Percentiles rank a stretch among this genome's conserved stretches.
Conservation (phyloP, 2,113 vertebrate species). For the Dasyurus viverrinus region DNA sequence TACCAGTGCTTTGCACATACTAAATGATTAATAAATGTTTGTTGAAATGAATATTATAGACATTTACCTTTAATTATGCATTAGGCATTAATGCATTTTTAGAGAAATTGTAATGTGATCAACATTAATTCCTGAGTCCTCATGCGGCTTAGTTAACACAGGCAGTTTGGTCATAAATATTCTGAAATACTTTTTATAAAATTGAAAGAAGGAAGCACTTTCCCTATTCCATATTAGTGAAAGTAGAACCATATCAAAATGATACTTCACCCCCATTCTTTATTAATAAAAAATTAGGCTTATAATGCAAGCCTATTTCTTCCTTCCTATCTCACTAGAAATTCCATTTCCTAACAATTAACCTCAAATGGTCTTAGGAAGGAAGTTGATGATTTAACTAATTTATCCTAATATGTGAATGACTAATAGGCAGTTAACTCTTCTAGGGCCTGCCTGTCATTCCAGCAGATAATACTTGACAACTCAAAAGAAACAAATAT, state of each 20-base stretch:
- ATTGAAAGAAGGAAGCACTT: background rate
- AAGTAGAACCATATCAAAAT: background rate
- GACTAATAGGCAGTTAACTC: background rate
- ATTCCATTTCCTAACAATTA: background rate
- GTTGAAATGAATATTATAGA: background rate
- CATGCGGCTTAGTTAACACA: background rate
- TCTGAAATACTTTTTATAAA: background rate
- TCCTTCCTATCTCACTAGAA: background rate
- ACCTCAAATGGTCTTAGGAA: background rate
- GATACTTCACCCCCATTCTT: background rate
- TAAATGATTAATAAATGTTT: background rate
- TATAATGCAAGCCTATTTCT: background rate
- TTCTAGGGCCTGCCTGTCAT: background rate
- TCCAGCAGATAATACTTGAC: background rate
- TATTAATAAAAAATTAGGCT: background rate
- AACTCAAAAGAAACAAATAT: background rate
- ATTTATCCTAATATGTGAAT: background rate
- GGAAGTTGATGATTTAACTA: background rate
- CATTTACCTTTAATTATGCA: background rate
- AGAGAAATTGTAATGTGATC: background rate
- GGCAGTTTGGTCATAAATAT: background rate
- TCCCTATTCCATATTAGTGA: background rate
- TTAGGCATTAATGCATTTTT: background rate
- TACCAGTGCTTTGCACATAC: background rate
- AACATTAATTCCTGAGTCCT: background rate